Evolutionary conservation across 2,113 vertebrate species (phyloP), one percentile per base, ranked within the genome.

Genomic region (Lanius collurio): DNA sequence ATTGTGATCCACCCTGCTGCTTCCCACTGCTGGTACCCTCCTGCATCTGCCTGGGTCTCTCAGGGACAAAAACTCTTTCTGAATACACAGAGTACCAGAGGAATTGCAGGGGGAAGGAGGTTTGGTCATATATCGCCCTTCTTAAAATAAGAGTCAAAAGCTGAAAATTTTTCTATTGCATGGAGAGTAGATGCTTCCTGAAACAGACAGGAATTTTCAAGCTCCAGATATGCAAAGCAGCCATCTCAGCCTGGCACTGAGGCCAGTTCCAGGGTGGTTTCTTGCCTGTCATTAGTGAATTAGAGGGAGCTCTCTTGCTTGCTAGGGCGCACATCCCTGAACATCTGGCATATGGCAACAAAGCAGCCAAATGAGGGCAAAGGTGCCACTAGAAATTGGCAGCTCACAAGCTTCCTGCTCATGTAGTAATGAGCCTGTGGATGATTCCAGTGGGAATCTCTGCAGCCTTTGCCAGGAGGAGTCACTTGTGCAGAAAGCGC

Each of bases 331-430:
- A 84, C 83, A 89, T 93, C 89, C 87, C 81, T 68, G 74, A 90
- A 93, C 94, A 83, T 89, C 94, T 97, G 96, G 91, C 81, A 88
- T 81, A 60, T 8, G 28, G 41, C 46, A 23, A 10, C 73, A 78
- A 84, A 94, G 82, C 89, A 93, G 94, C 93, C 97, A 97, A 97
- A 63, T 93, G 74, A 93, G 95, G 89, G 87, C 91, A 97, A 96
- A 96, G 93, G 89, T 96, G 94, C 89, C 57, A 6, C 68, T 78
- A 74, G 77, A 83, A 97, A 79, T 90, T 92, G 91, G 93, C 94
- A 92, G 94, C 87, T 96, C 76, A 78, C 33, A 26, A 56, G 55
- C 77, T 92, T 95, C 77, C 55, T 92, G 83, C 89, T 94, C n/a
- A 6, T 90, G 76, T 70, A 59, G 50, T 82, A 97, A 91, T 93